phyloP scores from a whole-genome alignment of 2,888 invertebrate species.

The Habrosyne pyritoides region DNA sequence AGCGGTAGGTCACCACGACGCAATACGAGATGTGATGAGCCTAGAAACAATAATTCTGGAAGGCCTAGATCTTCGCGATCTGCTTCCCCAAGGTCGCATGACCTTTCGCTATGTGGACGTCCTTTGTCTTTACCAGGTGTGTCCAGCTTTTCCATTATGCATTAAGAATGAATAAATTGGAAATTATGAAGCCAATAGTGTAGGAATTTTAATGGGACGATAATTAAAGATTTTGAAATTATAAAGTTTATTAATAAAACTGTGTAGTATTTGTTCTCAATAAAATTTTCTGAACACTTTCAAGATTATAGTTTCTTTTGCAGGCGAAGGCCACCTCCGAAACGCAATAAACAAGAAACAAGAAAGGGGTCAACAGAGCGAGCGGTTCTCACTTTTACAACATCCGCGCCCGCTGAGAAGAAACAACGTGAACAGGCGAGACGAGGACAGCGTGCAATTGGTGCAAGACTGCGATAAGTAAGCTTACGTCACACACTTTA shows the following conservation, averaged over 20 bases:
- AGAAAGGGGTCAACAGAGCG: constrained; percentile 46
- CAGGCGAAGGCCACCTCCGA: constrained; percentile 77
- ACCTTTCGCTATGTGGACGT: constrained; percentile 60
- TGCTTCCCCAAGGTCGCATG: constrained; percentile 71
- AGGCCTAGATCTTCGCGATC: constrained; percentile 70
- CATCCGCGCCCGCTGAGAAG: constrained; percentile 70
- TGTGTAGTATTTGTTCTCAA: no score
- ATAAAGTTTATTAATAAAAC: no score
- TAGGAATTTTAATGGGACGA: no score
- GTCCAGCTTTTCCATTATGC: no score
- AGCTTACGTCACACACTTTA: constrained; percentile 14
- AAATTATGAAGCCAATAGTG: no score
- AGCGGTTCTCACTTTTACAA: constrained; percentile 71
- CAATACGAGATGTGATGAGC: constrained; percentile 48
- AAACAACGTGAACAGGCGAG: constrained; percentile 38
- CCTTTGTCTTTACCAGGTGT: constrained; percentile 72
- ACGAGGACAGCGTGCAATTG: constrained; percentile 69
- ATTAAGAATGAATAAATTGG: no score
- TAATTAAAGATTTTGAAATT: no score
- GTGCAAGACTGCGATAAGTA: constrained; percentile 72
- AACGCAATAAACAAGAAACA: constrained; percentile 68
- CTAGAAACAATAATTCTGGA: constrained; percentile 45
- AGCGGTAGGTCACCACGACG: constrained; percentile 59
- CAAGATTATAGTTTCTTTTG: no score
- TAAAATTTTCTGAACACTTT: no score